Percentiles rank a stretch among this genome's conserved stretches.
Conservation (phyloP, 2,797 vertebrate species). For the Sphenopsis melanotis region DNA sequence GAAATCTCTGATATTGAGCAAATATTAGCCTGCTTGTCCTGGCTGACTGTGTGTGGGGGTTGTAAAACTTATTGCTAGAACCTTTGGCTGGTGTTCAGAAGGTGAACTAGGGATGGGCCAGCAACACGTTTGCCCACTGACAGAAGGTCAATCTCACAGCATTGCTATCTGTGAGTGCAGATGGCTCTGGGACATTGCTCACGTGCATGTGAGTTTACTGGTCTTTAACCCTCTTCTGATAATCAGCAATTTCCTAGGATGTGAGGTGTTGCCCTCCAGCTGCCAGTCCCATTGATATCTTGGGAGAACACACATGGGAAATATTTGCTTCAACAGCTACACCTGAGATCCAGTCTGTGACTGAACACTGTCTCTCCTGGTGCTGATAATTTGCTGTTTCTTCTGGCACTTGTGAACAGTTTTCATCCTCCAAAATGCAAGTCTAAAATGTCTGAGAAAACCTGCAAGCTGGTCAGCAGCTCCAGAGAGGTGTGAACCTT, state of each 20-base stretch:
- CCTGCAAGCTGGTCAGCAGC: background rate
- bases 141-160: background rate
- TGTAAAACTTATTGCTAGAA: background rate
- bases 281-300: background rate
- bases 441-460: background rate
- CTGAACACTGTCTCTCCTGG: background rate
- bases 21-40: background rate
- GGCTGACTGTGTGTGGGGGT: background rate
- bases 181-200: background rate
- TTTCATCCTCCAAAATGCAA: background rate
- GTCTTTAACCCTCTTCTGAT: background rate
- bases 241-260: background rate
- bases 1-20: rapidly evolving
- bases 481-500: background rate
- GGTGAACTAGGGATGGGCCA: background rate
- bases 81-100: background rate
- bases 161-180: background rate
- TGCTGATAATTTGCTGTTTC: background rate
- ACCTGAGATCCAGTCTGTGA: background rate
- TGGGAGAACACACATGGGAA: background rate
- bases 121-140: background rate
- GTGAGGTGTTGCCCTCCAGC: background rate
- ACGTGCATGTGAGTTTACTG: rapidly evolving
- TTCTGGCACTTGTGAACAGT: background rate
- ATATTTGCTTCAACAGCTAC: background rate